phyloP scores from a whole-genome alignment of 2,113 vertebrate species.

The Paramormyrops kingsleyae region DNA sequence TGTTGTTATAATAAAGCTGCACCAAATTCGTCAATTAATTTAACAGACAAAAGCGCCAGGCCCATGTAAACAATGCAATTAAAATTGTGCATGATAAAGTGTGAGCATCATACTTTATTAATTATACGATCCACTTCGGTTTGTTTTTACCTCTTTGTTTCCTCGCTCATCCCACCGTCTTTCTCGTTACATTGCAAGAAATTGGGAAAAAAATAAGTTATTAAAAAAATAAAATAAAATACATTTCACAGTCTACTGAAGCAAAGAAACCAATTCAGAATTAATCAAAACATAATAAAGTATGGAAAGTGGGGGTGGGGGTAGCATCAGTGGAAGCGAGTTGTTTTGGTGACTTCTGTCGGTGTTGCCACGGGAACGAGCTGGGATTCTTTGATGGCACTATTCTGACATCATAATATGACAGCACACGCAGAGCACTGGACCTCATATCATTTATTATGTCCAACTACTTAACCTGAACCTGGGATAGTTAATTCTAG shows the following conservation, averaged over 20 bases:
- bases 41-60: not conserved
- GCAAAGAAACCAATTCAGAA: slow-evolving; percentile 21
- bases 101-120: not conserved
- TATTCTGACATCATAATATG: not conserved
- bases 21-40: slow-evolving; percentile 3
- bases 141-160: not conserved
- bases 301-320: slow-evolving; percentile 1
- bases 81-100: slow-evolving; percentile 14
- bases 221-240: slow-evolving; percentile 24
- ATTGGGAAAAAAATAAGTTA: slow-evolving; percentile 10
- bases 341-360: not conserved
- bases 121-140: not conserved
- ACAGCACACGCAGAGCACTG: not conserved
- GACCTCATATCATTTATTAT: not conserved
- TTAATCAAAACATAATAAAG: slow-evolving; percentile 28
- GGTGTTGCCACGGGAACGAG: not conserved
- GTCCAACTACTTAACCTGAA: not conserved
- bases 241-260: slow-evolving; percentile 29
- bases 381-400: not conserved
- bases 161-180: not conserved
- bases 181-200: slow-evolving; percentile 4
- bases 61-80: slow-evolving; percentile 20
- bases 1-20: not conserved
- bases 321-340: not conserved
- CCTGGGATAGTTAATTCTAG: not conserved